phyloP scores from a whole-genome alignment of 2,888 invertebrate species.

The Protonemura montana region DNA sequence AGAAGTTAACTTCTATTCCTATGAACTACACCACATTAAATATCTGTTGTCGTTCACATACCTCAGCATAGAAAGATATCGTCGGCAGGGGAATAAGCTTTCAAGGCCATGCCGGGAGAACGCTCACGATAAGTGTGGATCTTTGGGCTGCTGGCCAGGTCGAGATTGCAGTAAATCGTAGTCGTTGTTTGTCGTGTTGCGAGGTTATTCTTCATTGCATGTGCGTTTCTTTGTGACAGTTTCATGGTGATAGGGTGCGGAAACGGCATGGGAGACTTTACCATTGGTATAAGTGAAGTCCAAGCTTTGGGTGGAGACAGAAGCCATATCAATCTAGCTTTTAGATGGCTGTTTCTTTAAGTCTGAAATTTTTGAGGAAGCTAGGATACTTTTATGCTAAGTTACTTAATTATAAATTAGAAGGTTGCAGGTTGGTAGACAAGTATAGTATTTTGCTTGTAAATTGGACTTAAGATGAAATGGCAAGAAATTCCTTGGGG shows the following conservation, averaged over 20 bases:
- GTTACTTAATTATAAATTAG: constrained; percentile 9
- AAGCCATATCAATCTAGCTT: neutral
- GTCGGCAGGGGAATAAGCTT: constrained; percentile 8
- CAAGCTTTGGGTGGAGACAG: neutral
- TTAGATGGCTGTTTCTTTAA: neutral
- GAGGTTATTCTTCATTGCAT: neutral
- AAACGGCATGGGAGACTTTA: neutral
- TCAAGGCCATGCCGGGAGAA: constrained; percentile 33
- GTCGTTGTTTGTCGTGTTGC: constrained; percentile 12
- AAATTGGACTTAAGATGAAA: constrained; percentile 14
- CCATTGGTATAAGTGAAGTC: neutral
- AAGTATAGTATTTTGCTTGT: constrained; percentile 7
- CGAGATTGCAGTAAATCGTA: constrained; percentile 20
- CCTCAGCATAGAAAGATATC: constrained; percentile 45
- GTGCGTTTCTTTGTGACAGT: neutral
- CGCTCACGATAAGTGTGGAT: constrained; percentile 45
- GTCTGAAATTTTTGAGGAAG: neutral
- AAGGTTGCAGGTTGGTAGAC: neutral
- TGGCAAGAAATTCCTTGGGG: constrained; percentile 32
- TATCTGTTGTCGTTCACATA: constrained; percentile 33
- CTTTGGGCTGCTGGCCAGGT: constrained; percentile 17
- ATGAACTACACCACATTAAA: no score
- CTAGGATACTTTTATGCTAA: neutral
- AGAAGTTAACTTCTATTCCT: no score
- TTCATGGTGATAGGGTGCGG: neutral